These are phyloP conservation scores for Ptychoptera albimana DNA, from an alignment of 2,888 invertebrate species.

Conservation along the genomic window DNA sequence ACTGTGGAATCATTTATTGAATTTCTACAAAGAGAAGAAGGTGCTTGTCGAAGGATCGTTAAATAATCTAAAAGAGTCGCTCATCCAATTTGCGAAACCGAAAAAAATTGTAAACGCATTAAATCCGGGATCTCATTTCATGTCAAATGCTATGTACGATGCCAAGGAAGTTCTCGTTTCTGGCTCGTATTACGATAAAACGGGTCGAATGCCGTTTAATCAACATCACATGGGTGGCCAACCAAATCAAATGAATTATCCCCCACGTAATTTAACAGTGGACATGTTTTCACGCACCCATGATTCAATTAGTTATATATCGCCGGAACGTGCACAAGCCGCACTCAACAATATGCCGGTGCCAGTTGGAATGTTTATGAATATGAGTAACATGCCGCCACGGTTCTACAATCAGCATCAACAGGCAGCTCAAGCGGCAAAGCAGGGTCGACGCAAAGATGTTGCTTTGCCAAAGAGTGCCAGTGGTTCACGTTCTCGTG, in stretches of 20 bases:
- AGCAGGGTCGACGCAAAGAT: constrained; percentile 29
- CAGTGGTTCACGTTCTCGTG: constrained; percentile 16
- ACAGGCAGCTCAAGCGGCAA: constrained; percentile 38
- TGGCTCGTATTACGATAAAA: constrained; percentile 82
- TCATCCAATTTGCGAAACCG: constrained; percentile 94
- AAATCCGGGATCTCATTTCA: constrained; percentile 93
- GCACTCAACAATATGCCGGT: constrained; percentile 73
- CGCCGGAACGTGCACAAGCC: constrained; percentile 62
- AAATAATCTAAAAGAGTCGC: constrained; percentile 89
- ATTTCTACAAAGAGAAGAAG: constrained; percentile 94
- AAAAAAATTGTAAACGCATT: constrained; percentile 87
- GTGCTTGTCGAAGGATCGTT: constrained; percentile 89
- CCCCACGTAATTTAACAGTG: constrained; percentile 24
- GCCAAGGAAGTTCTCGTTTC: constrained; percentile 90
- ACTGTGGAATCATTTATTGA: constrained; percentile 93
- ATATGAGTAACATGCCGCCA: constrained; percentile 65
- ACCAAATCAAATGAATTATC: background rate
- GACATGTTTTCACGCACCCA: constrained; percentile 53
- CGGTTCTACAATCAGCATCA: constrained; percentile 61
- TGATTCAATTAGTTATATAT: constrained; percentile 87
- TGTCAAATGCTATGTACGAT: constrained; percentile 95
- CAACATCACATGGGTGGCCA: background rate
- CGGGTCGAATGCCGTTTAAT: constrained; percentile 23
- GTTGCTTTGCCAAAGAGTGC: constrained; percentile 16
- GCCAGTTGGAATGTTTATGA: constrained; percentile 88